Conservation (phyloP, 2,888 invertebrate species). For the Caenorhabditis uteleia region DNA sequence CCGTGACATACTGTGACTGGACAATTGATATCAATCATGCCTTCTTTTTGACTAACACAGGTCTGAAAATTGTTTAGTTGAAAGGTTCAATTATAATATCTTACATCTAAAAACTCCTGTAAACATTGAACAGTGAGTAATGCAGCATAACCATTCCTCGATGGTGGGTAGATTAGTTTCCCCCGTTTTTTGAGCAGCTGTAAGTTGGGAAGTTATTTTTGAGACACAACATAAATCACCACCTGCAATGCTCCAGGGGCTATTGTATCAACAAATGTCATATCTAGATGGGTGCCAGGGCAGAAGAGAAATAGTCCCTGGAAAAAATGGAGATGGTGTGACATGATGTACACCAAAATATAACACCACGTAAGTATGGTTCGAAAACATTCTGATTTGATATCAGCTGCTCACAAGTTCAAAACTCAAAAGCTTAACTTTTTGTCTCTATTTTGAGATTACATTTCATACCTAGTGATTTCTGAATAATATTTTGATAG, state of each 20-base stretch:
- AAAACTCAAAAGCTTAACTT: too few relatives aligned
- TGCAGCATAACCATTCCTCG: slow-evolving; percentile 41
- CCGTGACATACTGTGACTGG: slow-evolving; percentile 46
- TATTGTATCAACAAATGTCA: slow-evolving; percentile 39
- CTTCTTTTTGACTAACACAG: slow-evolving; percentile 14
- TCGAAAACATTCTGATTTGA: too few relatives aligned
- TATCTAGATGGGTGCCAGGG: slow-evolving; percentile 36
- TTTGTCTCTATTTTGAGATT: too few relatives aligned
- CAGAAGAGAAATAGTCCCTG: slow-evolving; percentile 46
- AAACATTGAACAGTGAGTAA: slow-evolving; percentile 30
- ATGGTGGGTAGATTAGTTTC: slow-evolving; percentile 40
- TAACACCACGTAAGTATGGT: too few relatives aligned
- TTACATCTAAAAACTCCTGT: slow-evolving; percentile 35
- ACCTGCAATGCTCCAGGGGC: slow-evolving; percentile 29
- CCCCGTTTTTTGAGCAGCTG: slow-evolving; percentile 14
- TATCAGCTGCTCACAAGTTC: too few relatives aligned
- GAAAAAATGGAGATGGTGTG: too few relatives aligned
- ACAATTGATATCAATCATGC: slow-evolving; percentile 35
- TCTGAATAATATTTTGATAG: too few relatives aligned
- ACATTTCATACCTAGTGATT: too few relatives aligned
- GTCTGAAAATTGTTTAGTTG: slow-evolving; percentile 27
- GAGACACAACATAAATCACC: neutral
- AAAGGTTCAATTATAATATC: neutral
- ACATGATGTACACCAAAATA: too few relatives aligned
- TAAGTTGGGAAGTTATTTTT: neutral